These are phyloP conservation scores for Toxonevra muliebris DNA, from an alignment of 2,888 invertebrate genomes.

Conservation along the genomic window DNA sequence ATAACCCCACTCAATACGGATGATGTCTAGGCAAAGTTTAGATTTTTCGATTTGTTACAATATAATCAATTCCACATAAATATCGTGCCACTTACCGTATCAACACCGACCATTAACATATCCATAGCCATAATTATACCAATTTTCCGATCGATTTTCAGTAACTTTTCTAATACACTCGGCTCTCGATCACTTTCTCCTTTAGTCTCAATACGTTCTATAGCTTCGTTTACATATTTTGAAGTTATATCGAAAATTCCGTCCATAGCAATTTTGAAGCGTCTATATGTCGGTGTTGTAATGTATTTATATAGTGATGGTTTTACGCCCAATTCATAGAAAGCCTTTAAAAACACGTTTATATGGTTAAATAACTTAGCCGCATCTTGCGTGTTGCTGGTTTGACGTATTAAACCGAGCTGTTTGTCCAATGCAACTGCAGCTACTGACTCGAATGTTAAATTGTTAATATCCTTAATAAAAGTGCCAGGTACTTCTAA, in stretches of 20 bases:
- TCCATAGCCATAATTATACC: conserved; percentile 77
- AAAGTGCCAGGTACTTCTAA: conserved; percentile 65
- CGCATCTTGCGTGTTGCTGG: conserved; percentile 35
- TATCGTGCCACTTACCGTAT: conserved; percentile 70
- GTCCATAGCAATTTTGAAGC: conserved; percentile 54
- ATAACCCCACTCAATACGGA: conserved; percentile 52
- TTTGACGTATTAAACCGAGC: conserved; percentile 49
- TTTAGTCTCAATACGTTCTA: conserved; percentile 44
- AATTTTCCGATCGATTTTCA: conserved; percentile 71
- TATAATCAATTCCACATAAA: too few species aligned
- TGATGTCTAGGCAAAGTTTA: conserved; percentile 47
- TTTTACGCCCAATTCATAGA: conserved; percentile 52
- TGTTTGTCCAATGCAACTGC: conserved; percentile 63
- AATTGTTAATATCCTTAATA: conserved; percentile 66
- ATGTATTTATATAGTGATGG: conserved; percentile 59
- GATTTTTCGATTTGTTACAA: too few species aligned
- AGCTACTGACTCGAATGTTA: conserved; percentile 69
- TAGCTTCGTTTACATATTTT: conserved; percentile 62
- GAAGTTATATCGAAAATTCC: conserved; percentile 53
- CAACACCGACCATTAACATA: conserved; percentile 77
- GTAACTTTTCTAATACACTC: conserved; percentile 73
- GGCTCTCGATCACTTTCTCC: conserved; percentile 35
- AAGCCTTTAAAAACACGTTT: conserved; percentile 35
- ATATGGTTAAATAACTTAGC: conserved; percentile 42
- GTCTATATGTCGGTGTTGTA: conserved; percentile 52